These are phyloP conservation scores for Drosophila ironensis DNA, from an alignment of 1,140 invertebrate genomes.

Conservation along the genomic window DNA sequence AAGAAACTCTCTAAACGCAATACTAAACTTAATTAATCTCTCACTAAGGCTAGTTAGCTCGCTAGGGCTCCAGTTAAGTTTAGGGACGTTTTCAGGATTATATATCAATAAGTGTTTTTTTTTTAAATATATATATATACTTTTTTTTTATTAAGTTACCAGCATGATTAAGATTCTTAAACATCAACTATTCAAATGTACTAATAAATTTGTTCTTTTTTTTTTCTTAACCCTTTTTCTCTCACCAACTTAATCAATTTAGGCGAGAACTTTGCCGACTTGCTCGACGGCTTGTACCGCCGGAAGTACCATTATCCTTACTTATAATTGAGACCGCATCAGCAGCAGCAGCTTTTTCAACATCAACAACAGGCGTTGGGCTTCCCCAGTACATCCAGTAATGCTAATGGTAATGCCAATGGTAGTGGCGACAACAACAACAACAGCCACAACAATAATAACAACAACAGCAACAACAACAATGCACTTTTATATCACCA, in stretches of 20 bases:
- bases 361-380: conserved; percentile 66
- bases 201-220: conserved; percentile 35
- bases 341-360: conserved; percentile 72
- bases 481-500: conserved; percentile 45
- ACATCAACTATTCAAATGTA: conserved; percentile 1
- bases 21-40: conserved; percentile 28
- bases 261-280: conserved; percentile 78
- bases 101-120: conserved; percentile 26
- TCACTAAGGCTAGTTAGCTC: conserved; percentile 32
- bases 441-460: conserved; percentile 31
- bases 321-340: conserved; percentile 79
- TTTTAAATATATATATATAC: too few species aligned
- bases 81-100: neutral
- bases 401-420: conserved; percentile 38
- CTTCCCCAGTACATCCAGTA: conserved; percentile 33
- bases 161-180: conserved; percentile 16
- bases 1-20: conserved; percentile 25
- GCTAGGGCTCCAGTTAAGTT: conserved; percentile 14
- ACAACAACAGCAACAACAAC: conserved; percentile 21
- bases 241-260: conserved; percentile 1
- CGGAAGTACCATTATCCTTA: conserved; percentile 81
- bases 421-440: conserved; percentile 30
- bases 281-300: conserved; percentile 79
- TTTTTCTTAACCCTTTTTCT: conserved; percentile 11
- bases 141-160: conserved; percentile 44